Base-by-base conservation (phyloP, 2,888 invertebrate species). In the Tuta absoluta region DNA sequence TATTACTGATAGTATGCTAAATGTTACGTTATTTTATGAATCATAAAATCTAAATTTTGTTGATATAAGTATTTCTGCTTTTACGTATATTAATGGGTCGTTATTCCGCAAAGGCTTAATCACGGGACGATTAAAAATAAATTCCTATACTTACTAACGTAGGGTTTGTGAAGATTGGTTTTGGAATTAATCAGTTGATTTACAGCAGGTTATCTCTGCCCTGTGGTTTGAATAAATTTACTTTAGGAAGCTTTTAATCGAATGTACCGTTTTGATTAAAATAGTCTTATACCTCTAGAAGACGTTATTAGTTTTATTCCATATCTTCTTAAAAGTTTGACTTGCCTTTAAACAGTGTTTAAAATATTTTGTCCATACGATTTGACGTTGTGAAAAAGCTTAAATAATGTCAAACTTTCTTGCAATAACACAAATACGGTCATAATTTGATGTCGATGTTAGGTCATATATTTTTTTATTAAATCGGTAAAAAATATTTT, bases 141-240 rank as follows among this genome's bases (percentile, higher is more conserved):
- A 63, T 28, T 65, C 61, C 66, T 62, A n/a, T 19, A 65, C 62
- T 73, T 19, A 65, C 62, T 73, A 75, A 77, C 74, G 71, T 74
- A 77, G 70, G 70, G 67, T 71, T 72, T 63, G 65, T 68, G 71
- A 71, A 69, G 69, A 71, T 78, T 77, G 73, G 71, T 69, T 73
- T 74, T 70, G 71, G 69, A 75, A 74, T 78, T 82, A 79, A 78
- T 75, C 64, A n/a, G 57, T 70, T 79, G 80, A 83, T 84, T 84
- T 82, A 84, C 72, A 70, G 69, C 49, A 64, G 53, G 69, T 70
- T 48, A 12, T 19, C 28, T 56, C 4, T 33, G 56, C 74, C 75
- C 73, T 73, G 51, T 67, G 65, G 69, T 73, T 65, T 71, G 67
- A 72, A 72, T 71, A 72, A 76, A 75, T 75, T 71, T 69, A 65